These are phyloP conservation scores for Drosophila koepferae DNA, from an alignment of 2,888 invertebrate species.

Conservation along the genomic window DNA sequence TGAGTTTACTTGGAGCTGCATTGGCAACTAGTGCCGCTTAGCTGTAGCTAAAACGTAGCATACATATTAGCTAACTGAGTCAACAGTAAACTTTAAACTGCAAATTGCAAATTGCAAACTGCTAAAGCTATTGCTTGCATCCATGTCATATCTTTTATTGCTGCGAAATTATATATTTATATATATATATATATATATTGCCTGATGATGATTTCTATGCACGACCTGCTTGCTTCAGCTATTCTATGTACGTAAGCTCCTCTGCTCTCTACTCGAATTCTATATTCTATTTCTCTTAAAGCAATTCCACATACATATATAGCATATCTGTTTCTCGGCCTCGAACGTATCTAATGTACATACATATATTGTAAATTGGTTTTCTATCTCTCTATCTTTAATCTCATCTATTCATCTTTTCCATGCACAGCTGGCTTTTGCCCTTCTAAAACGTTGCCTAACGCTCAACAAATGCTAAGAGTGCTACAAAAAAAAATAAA, in stretches of 20 bases:
- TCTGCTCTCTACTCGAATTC: slow-evolving; percentile 16
- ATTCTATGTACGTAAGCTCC: slow-evolving; percentile 5
- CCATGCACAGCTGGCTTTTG: slow-evolving; percentile 82
- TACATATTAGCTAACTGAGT: slow-evolving; percentile 52
- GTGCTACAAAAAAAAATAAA: slow-evolving; percentile 60
- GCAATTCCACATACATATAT: neutral
- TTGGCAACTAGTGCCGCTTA: slow-evolving; percentile 62
- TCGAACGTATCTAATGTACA: slow-evolving; percentile 5
- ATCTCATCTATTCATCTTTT: slow-evolving; percentile 58
- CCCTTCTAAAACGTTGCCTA: slow-evolving; percentile 80
- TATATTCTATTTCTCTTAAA: slow-evolving; percentile 14
- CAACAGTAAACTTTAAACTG: slow-evolving; percentile 14
- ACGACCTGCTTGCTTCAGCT: slow-evolving; percentile 57
- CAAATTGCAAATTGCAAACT: slow-evolving; percentile 22
- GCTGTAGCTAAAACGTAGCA: slow-evolving; percentile 40
- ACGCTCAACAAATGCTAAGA: slow-evolving; percentile 80
- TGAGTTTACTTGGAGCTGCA: slow-evolving; percentile 44
- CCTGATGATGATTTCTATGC: slow-evolving; percentile 50
- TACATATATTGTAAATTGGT: slow-evolving; percentile 13
- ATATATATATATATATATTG: slow-evolving; percentile 35
- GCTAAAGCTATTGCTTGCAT: slow-evolving; percentile 34
- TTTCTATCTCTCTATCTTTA: slow-evolving; percentile 36
- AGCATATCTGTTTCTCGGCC: neutral
- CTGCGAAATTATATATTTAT: slow-evolving; percentile 25
- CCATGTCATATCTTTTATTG: slow-evolving; percentile 38